Percentiles rank a stretch among this genome's conserved stretches.
Conservation (phyloP, 2,797 vertebrate species). For the Avahi laniger region DNA sequence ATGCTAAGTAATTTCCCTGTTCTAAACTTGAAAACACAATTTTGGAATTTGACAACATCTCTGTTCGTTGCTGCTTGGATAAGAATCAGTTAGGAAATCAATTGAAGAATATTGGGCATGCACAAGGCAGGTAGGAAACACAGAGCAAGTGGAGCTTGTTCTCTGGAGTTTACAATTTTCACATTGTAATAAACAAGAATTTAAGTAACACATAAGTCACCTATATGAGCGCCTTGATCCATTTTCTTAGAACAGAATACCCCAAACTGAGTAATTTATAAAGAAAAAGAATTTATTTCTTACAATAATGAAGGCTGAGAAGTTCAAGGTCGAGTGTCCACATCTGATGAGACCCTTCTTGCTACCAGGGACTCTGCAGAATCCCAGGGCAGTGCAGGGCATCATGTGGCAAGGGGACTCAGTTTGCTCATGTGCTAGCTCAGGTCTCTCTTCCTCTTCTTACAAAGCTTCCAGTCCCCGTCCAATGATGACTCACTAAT, state of each 20-base stretch:
- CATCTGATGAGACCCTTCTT: neutral
- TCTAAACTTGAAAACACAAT: neutral
- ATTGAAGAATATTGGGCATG: neutral
- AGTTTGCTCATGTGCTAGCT: no score
- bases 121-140: neutral
- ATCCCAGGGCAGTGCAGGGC: neutral
- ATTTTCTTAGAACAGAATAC: neutral
- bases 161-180: neutral
- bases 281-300: neutral
- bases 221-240: no score
- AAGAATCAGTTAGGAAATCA: neutral
- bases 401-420: neutral
- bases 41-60: neutral
- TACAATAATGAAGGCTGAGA: neutral
- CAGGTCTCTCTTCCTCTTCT: neutral
- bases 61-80: neutral
- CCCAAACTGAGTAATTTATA: neutral
- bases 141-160: neutral
- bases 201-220: neutral
- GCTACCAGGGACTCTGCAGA: neutral
- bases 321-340: neutral
- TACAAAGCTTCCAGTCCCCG: neutral
- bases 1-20: neutral
- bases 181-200: neutral
- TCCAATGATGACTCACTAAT: neutral